Conservation (phyloP, 2,113 vertebrate species). For the Girardinichthys multiradiatus region DNA sequence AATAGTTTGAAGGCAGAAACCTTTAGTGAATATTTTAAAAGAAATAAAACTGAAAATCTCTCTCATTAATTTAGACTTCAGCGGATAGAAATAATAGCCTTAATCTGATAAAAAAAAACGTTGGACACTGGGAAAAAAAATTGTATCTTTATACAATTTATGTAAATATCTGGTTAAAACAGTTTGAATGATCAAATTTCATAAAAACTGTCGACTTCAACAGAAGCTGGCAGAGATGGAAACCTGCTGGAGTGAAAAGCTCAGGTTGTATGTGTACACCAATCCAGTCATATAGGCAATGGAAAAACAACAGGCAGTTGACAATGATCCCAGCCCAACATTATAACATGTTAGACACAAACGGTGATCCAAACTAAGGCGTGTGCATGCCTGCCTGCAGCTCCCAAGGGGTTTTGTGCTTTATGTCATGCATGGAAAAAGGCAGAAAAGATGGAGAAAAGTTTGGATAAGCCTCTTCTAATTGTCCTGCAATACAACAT, state of each 20-base stretch:
- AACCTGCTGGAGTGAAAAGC: slow-evolving; percentile 28
- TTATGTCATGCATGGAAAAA: slow-evolving; percentile 61
- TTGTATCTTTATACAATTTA: background rate
- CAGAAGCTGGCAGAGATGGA: slow-evolving; percentile 26
- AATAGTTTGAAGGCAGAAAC: too few relatives aligned
- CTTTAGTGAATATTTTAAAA: too few relatives aligned
- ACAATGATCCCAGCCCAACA: slow-evolving; percentile 60
- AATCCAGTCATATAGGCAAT: slow-evolving; percentile 67
- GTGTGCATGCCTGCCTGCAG: slow-evolving; percentile 62
- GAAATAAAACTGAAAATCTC: background rate
- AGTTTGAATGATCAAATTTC: background rate
- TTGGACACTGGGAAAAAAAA: background rate
- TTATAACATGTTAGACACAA: slow-evolving; percentile 65
- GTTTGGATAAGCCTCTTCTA: slow-evolving; percentile 26
- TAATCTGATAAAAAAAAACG: background rate
- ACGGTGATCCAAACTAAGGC: slow-evolving; percentile 60
- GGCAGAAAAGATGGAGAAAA: slow-evolving; percentile 43
- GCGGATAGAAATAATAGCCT: too few relatives aligned
- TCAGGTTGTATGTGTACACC: slow-evolving; percentile 21
- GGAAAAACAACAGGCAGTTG: slow-evolving; percentile 58
- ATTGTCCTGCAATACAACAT: slow-evolving; percentile 40
- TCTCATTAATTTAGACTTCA: too few relatives aligned
- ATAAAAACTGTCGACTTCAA: background rate
- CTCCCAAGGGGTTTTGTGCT: slow-evolving; percentile 47
- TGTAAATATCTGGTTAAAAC: background rate